Base-by-base conservation (phyloP, 2,797 vertebrate genomes). In the Lagocephalus sceleratus region DNA sequence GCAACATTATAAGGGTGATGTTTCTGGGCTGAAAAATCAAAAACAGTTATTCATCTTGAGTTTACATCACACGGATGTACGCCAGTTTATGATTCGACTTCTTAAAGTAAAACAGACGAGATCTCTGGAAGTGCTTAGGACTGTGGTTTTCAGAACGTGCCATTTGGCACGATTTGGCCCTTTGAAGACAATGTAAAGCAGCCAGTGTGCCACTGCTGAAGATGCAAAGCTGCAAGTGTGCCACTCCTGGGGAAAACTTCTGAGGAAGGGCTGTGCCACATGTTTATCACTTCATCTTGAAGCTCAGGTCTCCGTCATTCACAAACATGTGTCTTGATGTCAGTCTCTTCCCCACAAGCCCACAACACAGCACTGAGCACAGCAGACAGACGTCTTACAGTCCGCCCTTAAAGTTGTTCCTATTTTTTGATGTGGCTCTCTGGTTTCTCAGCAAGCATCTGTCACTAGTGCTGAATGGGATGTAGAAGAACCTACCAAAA, bases 291-390 rank as follows among this genome's bases (percentile, higher is more conserved):
- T 54, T 68, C 60, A 60, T 75, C 65, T 81, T 68, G 56, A 63
- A 49, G 48, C 71, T 68, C 75, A 64, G 32, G 32, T 12, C 12
- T 35, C 12, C 4, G 12, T 14, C 32, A 12, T n/a, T 19, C 20
- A 53, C 54, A 71, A 73, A 73, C 75, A 88, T 89, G 78, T 70
- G 76, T 87, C 81, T 86, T 67, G 47, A 60, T 75, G 75, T 77
- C 70, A 78, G 22, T 44, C 50, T 61, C 57, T 46, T 54, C 47
- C 14, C 44, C 12, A 0, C 61, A 52, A 69, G 47, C 59, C 46
- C 19, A 55, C 35, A 66, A 71, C 55, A 73, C 50, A 57, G 54
- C 25, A 2, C 47, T 1, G 21, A 71, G 57, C 49, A 45, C 17
- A 50, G 54, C 41, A 67, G 41, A 46, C 44, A 25, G 39, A 46